Conservation (phyloP, 2,113 vertebrate genomes). For the Pandion haliaetus region DNA sequence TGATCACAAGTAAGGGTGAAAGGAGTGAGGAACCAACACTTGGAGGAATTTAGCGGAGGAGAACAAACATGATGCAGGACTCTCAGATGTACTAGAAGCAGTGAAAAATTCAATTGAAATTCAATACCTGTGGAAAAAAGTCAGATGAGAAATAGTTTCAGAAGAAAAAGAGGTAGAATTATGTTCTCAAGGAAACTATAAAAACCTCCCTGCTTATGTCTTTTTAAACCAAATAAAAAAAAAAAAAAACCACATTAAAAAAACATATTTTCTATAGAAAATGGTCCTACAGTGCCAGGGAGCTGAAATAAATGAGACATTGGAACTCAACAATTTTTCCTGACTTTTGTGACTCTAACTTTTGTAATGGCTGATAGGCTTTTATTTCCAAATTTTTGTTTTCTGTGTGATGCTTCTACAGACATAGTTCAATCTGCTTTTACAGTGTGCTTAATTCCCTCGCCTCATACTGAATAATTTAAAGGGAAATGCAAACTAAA, state of each 20-base stretch:
- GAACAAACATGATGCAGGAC: neutral
- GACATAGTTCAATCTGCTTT: neutral
- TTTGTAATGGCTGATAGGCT: neutral
- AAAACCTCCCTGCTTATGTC: neutral
- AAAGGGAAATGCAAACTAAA: neutral
- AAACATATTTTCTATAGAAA: neutral
- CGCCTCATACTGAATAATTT: neutral
- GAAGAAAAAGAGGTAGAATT: neutral
- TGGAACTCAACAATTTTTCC: neutral
- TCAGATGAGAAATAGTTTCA: neutral
- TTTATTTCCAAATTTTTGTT: neutral
- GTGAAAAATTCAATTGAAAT: neutral
- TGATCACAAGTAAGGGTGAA: neutral
- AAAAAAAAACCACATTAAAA: neutral
- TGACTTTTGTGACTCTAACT: neutral
- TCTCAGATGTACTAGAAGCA: neutral
- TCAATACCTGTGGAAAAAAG: neutral
- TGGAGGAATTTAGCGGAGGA: neutral
- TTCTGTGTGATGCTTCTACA: neutral
- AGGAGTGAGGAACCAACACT: neutral
- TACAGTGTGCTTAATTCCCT: neutral
- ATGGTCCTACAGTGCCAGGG: neutral
- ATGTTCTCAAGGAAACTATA: neutral
- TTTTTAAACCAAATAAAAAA: neutral
- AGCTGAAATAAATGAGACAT: neutral